Conservation (phyloP, 2,888 invertebrate species). For the Nowickia ferox region DNA sequence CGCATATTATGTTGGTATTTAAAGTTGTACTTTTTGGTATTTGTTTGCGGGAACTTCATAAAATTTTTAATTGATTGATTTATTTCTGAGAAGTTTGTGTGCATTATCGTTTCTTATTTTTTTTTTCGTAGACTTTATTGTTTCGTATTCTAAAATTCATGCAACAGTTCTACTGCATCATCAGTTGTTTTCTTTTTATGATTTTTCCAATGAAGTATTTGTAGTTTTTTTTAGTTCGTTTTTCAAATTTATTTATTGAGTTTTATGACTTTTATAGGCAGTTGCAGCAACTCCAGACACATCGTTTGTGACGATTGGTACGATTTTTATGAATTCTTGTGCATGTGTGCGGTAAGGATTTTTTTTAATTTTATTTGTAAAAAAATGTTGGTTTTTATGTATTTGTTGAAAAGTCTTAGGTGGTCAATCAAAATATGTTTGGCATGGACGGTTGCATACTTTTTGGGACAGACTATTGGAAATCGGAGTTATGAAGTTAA, state of each 20-base stretch:
- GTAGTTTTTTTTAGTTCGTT: conserved; percentile 30
- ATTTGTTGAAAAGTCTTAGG: conserved; percentile 57
- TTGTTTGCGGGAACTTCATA: conserved; percentile 77
- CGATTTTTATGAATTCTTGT: conserved; percentile 54
- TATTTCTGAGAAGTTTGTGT: conserved; percentile 79
- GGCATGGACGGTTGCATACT: conserved; percentile 50
- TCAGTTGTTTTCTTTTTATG: conserved; percentile 61
- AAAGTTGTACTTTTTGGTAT: conserved; percentile 70
- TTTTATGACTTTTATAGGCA: conserved; percentile 69
- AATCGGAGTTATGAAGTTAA: background rate
- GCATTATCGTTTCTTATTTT: conserved; percentile 69
- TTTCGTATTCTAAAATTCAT: conserved; percentile 39
- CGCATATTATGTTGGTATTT: conserved; percentile 73
- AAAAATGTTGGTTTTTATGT: conserved; percentile 48
- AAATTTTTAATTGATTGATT: conserved; percentile 83
- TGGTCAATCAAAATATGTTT: conserved; percentile 67
- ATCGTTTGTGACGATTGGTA: conserved; percentile 42
- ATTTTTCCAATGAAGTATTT: conserved; percentile 68
- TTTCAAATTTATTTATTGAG: conserved; percentile 62
- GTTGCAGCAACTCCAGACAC: conserved; percentile 26
- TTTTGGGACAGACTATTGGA: conserved; percentile 6
- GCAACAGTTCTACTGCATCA: conserved; percentile 42
- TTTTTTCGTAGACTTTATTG: conserved; percentile 25
- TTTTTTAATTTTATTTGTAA: conserved; percentile 30
- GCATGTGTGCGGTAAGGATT: conserved; percentile 67